phyloP scores from a whole-genome alignment of 2,113 vertebrate genomes.

The Brachyhypopomus occidentalis region DNA sequence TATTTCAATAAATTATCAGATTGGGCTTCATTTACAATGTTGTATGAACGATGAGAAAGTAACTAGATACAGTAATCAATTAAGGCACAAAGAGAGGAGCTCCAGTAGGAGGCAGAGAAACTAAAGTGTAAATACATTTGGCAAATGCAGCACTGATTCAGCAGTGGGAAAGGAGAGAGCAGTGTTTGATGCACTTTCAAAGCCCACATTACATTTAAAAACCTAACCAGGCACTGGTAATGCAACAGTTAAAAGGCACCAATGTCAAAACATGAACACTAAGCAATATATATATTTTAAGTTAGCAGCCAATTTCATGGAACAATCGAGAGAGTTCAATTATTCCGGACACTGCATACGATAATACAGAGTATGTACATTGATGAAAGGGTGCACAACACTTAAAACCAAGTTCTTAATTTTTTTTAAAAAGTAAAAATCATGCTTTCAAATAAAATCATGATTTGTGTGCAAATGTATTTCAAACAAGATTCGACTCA shows the following conservation, averaged over 20 bases:
- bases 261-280: too few relatives aligned
- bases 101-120: neutral
- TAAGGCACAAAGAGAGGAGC: slow-evolving; percentile 43
- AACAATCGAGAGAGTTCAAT: neutral
- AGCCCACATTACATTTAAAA: neutral
- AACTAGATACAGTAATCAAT: neutral
- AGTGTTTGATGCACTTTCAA: slow-evolving; percentile 34
- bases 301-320: too few relatives aligned
- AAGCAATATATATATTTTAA: too few relatives aligned
- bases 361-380: too few relatives aligned
- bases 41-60: neutral
- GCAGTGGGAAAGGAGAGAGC: slow-evolving; percentile 17
- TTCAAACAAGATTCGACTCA: neutral
- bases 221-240: neutral
- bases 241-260: neutral
- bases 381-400: neutral
- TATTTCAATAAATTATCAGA: slow-evolving; percentile 63
- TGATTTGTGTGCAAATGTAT: slow-evolving; percentile 53
- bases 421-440: slow-evolving; percentile 39
- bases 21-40: slow-evolving; percentile 47
- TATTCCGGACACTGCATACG: too few relatives aligned
- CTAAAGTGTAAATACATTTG: neutral
- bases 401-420: neutral
- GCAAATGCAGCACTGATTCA: neutral
- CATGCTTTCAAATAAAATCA: slow-evolving; percentile 26